Base-by-base conservation (phyloP, 1,140 invertebrate species). In the Saccostrea echinata region DNA sequence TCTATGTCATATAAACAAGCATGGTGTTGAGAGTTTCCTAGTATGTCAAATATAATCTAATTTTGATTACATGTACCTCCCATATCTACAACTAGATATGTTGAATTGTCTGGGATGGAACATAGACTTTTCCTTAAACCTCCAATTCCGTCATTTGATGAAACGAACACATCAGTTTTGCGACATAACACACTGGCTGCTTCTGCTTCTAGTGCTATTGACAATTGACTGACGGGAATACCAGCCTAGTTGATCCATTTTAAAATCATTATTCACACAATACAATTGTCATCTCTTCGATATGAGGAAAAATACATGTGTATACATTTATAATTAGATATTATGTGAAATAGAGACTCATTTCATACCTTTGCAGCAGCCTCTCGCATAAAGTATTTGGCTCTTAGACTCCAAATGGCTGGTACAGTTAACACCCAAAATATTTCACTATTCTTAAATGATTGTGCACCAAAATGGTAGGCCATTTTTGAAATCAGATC, bases 351-450 rank as follows among this genome's bases (percentile, higher is more conserved):
- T n/a, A n/a, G n/a, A n/a, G n/a, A n/a, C n/a, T n/a, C n/a, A 30
- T n/a, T 6, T 9, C 8, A 9, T 24, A 86, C 85, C 71, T 55
- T n/a, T 21, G 52, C 33, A 27, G 85, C 71, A 24, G 85, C 85
- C 33, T 55, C 51, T 51, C 71, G 71, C 85, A 86, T 86, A 33
- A 86, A 86, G 27, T 86, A 53, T 68, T 87, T 87, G 18, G 86
- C 86, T 27, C 51, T 84, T 3, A 84, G 80, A 51, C 81, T 68
- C 86, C 86, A 87, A 61, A 87, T 87, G 21, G 86, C 86, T 24
- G 86, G 86, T n/a, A 87, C 86, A n/a, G 86, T 87, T 6, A 87
- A 33, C 0, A 87, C 86, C 86, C 86, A 87, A 33, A 82, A 64
- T n/a, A 87, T 43, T 33, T 86, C 85, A 71, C 4, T 24, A 6